Conservation (phyloP, 2,888 invertebrate species). For the Diarsia brunnea region DNA sequence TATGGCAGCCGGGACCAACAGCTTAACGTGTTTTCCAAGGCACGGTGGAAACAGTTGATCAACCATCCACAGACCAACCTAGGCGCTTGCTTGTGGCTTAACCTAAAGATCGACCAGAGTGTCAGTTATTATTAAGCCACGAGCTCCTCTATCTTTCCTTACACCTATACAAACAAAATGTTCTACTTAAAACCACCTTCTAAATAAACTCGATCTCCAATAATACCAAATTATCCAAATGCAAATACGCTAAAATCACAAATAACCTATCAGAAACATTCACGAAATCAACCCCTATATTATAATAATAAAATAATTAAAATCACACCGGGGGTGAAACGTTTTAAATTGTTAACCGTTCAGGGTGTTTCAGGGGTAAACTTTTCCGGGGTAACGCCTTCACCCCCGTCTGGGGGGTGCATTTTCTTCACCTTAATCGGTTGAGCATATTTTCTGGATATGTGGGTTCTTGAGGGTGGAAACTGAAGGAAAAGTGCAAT, state of each 20-base stretch:
- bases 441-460: slow-evolving; percentile 59
- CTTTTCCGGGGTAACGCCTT: slow-evolving; percentile 76
- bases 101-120: too few relatives aligned
- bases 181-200: background rate
- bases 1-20: too few relatives aligned
- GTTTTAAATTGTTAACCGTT: slow-evolving; percentile 70
- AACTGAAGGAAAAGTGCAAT: background rate
- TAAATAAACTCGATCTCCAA: background rate
- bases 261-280: slow-evolving; percentile 53
- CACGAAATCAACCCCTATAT: slow-evolving; percentile 46
- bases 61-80: too few relatives aligned
- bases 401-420: slow-evolving; percentile 55
- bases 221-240: slow-evolving; percentile 33
- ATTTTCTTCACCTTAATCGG: slow-evolving; percentile 65
- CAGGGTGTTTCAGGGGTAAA: slow-evolving; percentile 65
- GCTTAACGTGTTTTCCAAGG: too few relatives aligned
- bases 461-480: slow-evolving; percentile 27
- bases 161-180: background rate
- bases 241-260: background rate
- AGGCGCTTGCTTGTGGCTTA: too few relatives aligned
- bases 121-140: too few relatives aligned
- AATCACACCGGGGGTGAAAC: slow-evolving; percentile 68
- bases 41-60: too few relatives aligned
- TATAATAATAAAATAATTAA: slow-evolving; percentile 75
- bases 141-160: too few relatives aligned